Evolutionary conservation across 2,888 invertebrate species (phyloP).

Genomic region (Agrotis exclamationis): DNA sequence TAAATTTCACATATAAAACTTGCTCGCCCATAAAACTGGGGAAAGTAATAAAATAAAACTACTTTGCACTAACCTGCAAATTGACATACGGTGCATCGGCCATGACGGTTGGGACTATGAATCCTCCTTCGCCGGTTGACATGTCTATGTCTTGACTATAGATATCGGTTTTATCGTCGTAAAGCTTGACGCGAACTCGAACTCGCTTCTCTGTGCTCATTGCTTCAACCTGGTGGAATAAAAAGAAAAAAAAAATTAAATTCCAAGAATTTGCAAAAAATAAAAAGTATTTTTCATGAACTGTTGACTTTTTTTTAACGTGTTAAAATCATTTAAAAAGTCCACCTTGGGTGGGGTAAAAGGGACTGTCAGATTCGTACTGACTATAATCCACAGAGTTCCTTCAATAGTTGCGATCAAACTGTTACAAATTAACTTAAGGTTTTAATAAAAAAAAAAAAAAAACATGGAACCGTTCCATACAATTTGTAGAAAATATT

Average conservation of each 20-base stretch:
- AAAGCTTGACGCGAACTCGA: conserved; percentile 92
- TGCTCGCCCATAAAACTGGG: conserved; percentile 17
- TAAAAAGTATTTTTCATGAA: too few species aligned
- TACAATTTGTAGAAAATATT: too few species aligned
- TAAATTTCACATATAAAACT: conserved; percentile 46
- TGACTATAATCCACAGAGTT: too few species aligned
- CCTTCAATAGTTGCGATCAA: too few species aligned
- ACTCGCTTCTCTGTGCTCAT: conserved; percentile 93
- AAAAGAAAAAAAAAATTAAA: neutral
- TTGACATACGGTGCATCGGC: conserved; percentile 93
- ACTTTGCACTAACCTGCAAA: conserved; percentile 89
- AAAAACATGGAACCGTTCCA: too few species aligned
- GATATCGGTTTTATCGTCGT: conserved; percentile 93
- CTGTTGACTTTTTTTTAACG: too few species aligned
- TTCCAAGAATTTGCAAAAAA: neutral
- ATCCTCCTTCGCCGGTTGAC: conserved; percentile 93
- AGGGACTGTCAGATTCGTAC: too few species aligned
- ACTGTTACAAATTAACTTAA: too few species aligned
- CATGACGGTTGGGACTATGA: conserved; percentile 93
- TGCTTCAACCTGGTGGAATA: conserved; percentile 91
- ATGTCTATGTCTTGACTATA: conserved; percentile 94
- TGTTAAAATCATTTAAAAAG: too few species aligned
- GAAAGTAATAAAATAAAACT: conserved; percentile 43
- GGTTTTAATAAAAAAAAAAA: too few species aligned
- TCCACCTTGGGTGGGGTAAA: too few species aligned